phyloP scores from a whole-genome alignment of 1,140 invertebrate genomes.

The Pararge aegeria region DNA sequence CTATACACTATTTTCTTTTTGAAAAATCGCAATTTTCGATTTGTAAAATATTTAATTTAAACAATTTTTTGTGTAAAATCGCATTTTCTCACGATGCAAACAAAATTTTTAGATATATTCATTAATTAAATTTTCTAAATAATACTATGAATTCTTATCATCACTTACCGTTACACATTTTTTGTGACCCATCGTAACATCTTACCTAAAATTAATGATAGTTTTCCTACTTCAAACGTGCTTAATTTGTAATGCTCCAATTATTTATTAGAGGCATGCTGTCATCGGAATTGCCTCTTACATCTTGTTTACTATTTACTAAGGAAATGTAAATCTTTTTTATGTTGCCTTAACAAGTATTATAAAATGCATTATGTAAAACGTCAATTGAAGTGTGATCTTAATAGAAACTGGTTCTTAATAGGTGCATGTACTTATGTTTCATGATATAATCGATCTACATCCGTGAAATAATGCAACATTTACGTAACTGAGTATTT shows the following conservation, averaged over 20 bases:
- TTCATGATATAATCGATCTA: not conserved
- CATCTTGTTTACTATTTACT: not conserved
- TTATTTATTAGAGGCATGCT: slow-evolving; percentile 21
- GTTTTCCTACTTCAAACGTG: slow-evolving; percentile 24
- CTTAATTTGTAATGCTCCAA: slow-evolving; percentile 25
- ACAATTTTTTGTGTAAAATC: no score
- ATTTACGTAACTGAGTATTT: not conserved
- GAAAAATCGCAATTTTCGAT: no score
- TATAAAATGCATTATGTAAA: slow-evolving; percentile 4
- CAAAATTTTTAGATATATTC: no score
- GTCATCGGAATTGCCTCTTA: slow-evolving; percentile 24
- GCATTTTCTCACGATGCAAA: no score
- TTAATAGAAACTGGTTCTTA: not conserved
- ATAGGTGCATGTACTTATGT: not conserved
- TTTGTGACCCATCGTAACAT: slow-evolving; percentile 14
- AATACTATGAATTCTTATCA: not conserved
- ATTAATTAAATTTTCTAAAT: not conserved
- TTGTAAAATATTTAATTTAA: no score
- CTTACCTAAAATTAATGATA: slow-evolving; percentile 19
- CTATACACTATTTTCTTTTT: no score
- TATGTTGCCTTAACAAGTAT: not conserved
- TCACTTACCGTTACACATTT: slow-evolving; percentile 2
- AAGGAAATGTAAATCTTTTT: slow-evolving; percentile 2
- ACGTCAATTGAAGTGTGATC: not conserved
- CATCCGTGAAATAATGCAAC: not conserved